Conservation (phyloP, 2,888 invertebrate genomes). For the Meiosimyza platycephala region DNA sequence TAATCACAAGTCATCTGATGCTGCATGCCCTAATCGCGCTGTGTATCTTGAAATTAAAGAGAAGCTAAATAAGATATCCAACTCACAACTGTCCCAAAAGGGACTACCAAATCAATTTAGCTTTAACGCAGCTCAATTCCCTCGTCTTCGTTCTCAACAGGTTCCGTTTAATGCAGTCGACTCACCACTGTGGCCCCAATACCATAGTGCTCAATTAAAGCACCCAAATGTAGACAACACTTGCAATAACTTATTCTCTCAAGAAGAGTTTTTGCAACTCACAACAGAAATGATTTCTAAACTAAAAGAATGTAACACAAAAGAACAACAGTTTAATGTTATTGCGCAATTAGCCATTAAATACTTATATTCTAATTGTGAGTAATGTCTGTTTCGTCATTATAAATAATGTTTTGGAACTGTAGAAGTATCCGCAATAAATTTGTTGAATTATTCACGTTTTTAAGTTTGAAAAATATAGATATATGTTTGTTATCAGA, state of each 20-base stretch:
- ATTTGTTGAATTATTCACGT: slow-evolving; percentile 30
- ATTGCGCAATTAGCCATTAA: slow-evolving; percentile 37
- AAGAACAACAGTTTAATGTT: slow-evolving; percentile 36
- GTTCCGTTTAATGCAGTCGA: background rate
- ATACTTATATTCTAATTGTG: background rate
- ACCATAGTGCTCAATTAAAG: background rate
- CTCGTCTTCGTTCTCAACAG: background rate
- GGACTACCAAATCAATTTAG: background rate
- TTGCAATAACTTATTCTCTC: slow-evolving; percentile 13
- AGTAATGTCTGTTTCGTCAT: slow-evolving; percentile 23
- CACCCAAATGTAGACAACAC: background rate
- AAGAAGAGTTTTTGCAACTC: slow-evolving; percentile 28
- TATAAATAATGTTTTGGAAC: slow-evolving; percentile 32
- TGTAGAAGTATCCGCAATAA: slow-evolving; percentile 33
- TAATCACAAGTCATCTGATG: slow-evolving; percentile 39
- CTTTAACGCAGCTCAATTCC: background rate
- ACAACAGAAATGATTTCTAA: slow-evolving; percentile 28
- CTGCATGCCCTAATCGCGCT: slow-evolving; percentile 25
- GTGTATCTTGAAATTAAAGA: slow-evolving; percentile 34
- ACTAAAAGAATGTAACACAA: slow-evolving; percentile 32
- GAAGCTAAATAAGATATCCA: background rate
- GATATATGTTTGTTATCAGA: slow-evolving; percentile 30
- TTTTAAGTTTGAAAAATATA: slow-evolving; percentile 20
- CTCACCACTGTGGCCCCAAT: background rate
- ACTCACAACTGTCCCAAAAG: background rate